Conservation (phyloP, 2,113 vertebrate genomes). For the Chionomys nivalis region DNA sequence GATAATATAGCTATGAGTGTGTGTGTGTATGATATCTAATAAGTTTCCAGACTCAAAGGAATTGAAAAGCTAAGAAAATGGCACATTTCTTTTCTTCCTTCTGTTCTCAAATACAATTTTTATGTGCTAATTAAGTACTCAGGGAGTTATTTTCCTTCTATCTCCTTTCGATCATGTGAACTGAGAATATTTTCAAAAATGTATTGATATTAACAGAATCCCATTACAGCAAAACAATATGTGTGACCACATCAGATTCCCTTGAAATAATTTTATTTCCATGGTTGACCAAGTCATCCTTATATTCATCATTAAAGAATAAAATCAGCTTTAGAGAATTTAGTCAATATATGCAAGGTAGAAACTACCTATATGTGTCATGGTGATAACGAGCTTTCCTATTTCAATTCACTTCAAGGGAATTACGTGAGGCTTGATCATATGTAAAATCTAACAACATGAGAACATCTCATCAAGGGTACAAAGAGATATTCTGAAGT, state of each 20-base stretch:
- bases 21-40: not conserved
- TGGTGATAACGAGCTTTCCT: constrained; percentile 3
- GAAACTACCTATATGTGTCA: not conserved
- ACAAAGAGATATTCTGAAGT: not conserved
- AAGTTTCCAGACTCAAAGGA: constrained; percentile 28
- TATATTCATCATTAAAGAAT: constrained; percentile 2
- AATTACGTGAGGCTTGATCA: constrained; percentile 5
- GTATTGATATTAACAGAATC: constrained; percentile 68
- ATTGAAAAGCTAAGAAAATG: constrained; percentile 55
- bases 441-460: constrained; percentile 20
- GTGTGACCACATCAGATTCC: constrained; percentile 44
- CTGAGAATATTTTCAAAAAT: constrained; percentile 61
- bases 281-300: constrained; percentile 12
- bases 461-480: not conserved
- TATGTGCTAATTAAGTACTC: constrained; percentile 71
- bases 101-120: constrained; percentile 61
- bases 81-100: constrained; percentile 30
- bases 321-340: constrained; percentile 42
- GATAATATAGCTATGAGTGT: not conserved
- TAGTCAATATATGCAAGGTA: constrained; percentile 31
- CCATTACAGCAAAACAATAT: constrained; percentile 55
- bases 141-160: constrained; percentile 15
- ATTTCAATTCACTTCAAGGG: constrained; percentile 34
- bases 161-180: constrained; percentile 59
- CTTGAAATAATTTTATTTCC: constrained; percentile 46